Percentiles rank a stretch among this genome's conserved stretches.
phyloP scores from a whole-genome alignment of 2,797 vertebrate species.

The Micromesistius poutassou region DNA sequence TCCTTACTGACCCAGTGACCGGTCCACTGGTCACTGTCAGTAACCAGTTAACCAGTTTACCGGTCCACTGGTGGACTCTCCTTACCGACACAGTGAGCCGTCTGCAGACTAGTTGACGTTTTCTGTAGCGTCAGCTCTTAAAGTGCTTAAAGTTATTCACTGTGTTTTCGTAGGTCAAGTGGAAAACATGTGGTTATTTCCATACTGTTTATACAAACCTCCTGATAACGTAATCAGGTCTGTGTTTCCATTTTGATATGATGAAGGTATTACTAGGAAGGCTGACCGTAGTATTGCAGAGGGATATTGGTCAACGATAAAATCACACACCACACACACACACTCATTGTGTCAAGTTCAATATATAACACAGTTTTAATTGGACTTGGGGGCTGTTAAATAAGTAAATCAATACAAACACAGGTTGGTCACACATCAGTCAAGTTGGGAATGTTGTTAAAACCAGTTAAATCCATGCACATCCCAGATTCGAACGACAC shows the following conservation, averaged over 20 bases:
- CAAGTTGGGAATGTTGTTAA: slow-evolving; percentile 10
- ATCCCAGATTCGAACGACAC: neutral
- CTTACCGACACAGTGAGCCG: too few species aligned
- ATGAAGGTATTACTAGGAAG: neutral
- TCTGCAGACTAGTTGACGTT: too few species aligned
- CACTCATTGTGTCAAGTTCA: neutral
- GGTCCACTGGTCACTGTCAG: too few species aligned
- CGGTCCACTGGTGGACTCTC: too few species aligned
- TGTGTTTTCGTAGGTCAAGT: neutral
- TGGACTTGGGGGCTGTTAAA: slow-evolving; percentile 3
- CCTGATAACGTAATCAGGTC: neutral
- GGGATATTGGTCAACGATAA: neutral
- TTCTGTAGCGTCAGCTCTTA: too few species aligned
- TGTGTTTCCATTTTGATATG: neutral
- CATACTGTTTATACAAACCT: neutral
- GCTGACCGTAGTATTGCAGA: neutral
- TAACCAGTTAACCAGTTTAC: too few species aligned
- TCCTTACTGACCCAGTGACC: too few species aligned
- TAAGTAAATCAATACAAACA: slow-evolving; percentile 7
- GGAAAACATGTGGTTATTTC: neutral
- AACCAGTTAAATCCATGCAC: slow-evolving; percentile 29
- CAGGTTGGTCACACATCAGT: slow-evolving; percentile 22
- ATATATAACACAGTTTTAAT: neutral
- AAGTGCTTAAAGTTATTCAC: too few species aligned
- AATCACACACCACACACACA: neutral